These are phyloP conservation scores for Vesta saturnalis DNA, from an alignment of 2,888 invertebrate species.

Conservation along the genomic window DNA sequence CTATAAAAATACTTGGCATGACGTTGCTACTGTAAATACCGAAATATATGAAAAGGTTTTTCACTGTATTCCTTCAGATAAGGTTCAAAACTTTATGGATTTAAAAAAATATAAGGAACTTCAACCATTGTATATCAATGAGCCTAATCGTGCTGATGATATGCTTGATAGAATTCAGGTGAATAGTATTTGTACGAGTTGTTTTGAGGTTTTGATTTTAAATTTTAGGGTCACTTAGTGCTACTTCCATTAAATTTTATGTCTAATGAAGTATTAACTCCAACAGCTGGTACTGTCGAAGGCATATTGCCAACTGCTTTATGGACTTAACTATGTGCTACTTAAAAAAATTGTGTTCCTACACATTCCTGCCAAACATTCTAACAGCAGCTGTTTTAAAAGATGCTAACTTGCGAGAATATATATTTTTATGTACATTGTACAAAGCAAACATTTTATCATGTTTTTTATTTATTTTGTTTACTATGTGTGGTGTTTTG, in stretches of 20 bases:
- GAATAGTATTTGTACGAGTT: slow-evolving; percentile 37
- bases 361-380: too few species aligned
- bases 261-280: slow-evolving; percentile 85
- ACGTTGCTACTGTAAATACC: slow-evolving; percentile 84
- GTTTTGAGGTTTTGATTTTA: slow-evolving; percentile 6
- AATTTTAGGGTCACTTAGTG: slow-evolving; percentile 81
- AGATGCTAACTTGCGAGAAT: too few species aligned
- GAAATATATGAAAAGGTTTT: slow-evolving; percentile 92
- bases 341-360: too few species aligned
- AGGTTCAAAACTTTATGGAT: slow-evolving; percentile 79
- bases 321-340: too few species aligned
- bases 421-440: too few species aligned
- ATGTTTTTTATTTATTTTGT: too few species aligned
- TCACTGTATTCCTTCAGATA: slow-evolving; percentile 88
- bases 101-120: slow-evolving; percentile 81
- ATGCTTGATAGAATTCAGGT: slow-evolving; percentile 80
- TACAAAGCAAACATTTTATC: too few species aligned
- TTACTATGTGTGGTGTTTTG: too few species aligned
- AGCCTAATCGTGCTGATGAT: slow-evolving; percentile 77
- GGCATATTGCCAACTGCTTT: slow-evolving; percentile 91
- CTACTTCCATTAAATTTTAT: slow-evolving; percentile 90
- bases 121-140: slow-evolving; percentile 75
- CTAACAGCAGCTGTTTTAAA: too few species aligned
- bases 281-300: slow-evolving; percentile 85
- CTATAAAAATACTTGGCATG: slow-evolving; percentile 86